A percentile compares a stretch with the other conserved stretches of the same genome.
Conservation (phyloP, 2,797 vertebrate species). For the Discoglossus pictus region DNA sequence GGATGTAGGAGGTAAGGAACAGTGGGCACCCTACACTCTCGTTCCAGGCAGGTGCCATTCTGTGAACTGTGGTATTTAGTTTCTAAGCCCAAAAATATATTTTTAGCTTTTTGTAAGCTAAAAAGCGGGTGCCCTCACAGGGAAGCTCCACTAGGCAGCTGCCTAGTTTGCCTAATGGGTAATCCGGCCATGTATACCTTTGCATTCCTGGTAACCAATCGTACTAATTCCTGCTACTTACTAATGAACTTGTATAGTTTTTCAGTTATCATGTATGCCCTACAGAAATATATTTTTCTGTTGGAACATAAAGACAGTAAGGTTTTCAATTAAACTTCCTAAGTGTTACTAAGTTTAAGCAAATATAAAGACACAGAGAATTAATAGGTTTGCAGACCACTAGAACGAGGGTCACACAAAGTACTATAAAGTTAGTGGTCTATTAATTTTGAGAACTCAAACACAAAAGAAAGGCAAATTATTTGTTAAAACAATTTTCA, state of each 20-base stretch:
- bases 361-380: conserved; percentile 36
- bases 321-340: conserved; percentile 34
- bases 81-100: too few relatives aligned
- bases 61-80: too few relatives aligned
- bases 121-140: too few relatives aligned
- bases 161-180: too few relatives aligned
- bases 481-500: conserved; percentile 1
- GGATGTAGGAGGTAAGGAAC: too few relatives aligned
- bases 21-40: too few relatives aligned
- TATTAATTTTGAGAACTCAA: conserved; percentile 24
- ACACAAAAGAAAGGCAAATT: conserved; percentile 13
- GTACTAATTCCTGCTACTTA: conserved; percentile 28
- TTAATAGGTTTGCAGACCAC: conserved; percentile 18
- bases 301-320: conserved; percentile 46
- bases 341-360: conserved; percentile 29
- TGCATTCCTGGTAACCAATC: too few relatives aligned
- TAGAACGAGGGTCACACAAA: conserved; percentile 27
- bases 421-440: conserved; percentile 26
- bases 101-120: conserved; percentile 18
- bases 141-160: too few relatives aligned
- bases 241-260: conserved; percentile 49
- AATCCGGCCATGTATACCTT: conserved; percentile 1
- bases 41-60: too few relatives aligned
- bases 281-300: conserved; percentile 52
- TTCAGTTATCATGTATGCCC: conserved; percentile 46